Percentiles rank a stretch among this genome's conserved stretches.
Conservation (phyloP, 2,888 invertebrate species). For the Drosophila buzzatii region DNA sequence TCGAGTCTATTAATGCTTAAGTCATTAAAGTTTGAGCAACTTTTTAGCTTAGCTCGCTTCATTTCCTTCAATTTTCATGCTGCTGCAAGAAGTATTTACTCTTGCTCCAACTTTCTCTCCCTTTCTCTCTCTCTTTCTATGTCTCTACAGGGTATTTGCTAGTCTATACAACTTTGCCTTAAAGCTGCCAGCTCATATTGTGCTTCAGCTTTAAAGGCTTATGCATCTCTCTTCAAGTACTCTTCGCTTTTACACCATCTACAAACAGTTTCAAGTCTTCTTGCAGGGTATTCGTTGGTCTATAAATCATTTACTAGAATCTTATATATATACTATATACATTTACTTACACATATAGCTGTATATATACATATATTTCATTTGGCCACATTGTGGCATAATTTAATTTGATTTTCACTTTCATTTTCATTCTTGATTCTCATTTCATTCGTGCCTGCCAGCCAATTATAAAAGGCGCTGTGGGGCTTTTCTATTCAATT, state of each 20-base stretch:
- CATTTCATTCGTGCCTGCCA: conserved; percentile 16
- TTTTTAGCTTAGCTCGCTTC: background rate
- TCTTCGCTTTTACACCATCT: background rate
- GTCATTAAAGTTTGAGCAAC: no score
- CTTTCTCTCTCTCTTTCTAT: background rate
- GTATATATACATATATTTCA: conserved; percentile 1
- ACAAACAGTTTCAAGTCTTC: background rate
- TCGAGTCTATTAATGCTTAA: background rate
- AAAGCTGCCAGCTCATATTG: background rate
- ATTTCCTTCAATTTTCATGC: background rate
- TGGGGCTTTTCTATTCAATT: conserved; percentile 28
- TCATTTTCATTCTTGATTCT: conserved; percentile 29
- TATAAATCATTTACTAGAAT: background rate
- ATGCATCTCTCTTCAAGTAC: background rate
- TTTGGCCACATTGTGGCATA: conserved; percentile 34
- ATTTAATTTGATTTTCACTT: conserved; percentile 51
- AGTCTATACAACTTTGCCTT: background rate
- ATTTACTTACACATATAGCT: background rate
- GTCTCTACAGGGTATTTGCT: background rate
- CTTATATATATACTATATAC: background rate
- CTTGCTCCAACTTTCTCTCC: background rate
- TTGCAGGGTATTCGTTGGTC: background rate
- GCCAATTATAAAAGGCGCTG: conserved; percentile 42
- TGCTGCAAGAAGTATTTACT: background rate
- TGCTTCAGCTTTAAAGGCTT: background rate